Evolutionary conservation across 2,797 vertebrate species (phyloP), one percentile per base, ranked within the genome.

Genomic region (Dromococcyx pavoninus): DNA sequence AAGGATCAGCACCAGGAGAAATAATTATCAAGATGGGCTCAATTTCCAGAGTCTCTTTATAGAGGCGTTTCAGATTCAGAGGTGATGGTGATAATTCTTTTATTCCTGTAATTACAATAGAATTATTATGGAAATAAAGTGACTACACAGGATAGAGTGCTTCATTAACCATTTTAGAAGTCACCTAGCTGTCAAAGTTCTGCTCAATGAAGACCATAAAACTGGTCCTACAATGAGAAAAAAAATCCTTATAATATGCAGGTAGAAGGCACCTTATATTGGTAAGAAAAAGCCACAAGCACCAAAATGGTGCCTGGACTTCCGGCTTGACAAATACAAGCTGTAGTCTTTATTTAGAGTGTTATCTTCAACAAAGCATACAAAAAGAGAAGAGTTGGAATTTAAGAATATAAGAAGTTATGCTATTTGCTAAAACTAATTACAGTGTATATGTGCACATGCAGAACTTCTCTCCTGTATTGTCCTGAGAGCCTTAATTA

Each of bases 1-100:
- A 99, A 25, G 99, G 99, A 96, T 99, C 99, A 48, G 99, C 99
- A 69, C 99, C 99, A 19, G 99, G 98, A 83, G 99, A 99, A 97
- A 99, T 99, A 95, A 99, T 99, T 74, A 99, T 99, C 96, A 99
- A 98, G 94, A 99, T 95, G 1, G 99, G 99, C 84, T 99, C 99
- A 76, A 97, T 98, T 96, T 99, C 99, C 82, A 99, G 67, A 2
- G 99, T 99, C 95, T 99, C 99, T 67, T 96, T 96, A 93, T 98
- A 98, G 7, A 99, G 98, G 60, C 99, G 98, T 80, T 98, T 98
- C 93, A 99, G 97, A 97, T 99, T 99, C 85, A 99, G 97, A 70
- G 99, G 99, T 3, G 98, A 98, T 13, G 99, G 99, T 50, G 99
- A 99, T 76, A 99, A 97, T 88, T 99, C 99, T 96, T 98, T 99